Evolutionary conservation across 2,113 vertebrate species (phyloP).

Genomic region (Semicossyphus pulcher): DNA sequence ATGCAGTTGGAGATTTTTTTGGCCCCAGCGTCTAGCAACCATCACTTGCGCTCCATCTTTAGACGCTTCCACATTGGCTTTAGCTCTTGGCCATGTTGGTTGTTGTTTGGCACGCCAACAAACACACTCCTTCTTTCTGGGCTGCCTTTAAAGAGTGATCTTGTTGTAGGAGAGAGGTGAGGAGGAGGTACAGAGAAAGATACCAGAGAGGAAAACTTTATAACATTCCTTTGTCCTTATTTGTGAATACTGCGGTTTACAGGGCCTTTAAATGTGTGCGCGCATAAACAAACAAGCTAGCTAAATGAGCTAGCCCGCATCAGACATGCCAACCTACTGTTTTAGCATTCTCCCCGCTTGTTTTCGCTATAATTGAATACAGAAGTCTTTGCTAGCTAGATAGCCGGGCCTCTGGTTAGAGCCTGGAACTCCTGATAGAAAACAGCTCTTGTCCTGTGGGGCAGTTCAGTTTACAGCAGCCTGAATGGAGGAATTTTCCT

Average conservation of each 20-base stretch:
- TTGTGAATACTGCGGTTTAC: constrained; percentile 30
- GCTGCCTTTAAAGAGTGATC: constrained; percentile 28
- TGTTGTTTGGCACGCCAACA: constrained; percentile 44
- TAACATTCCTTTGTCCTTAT: constrained; percentile 40
- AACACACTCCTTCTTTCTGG: constrained; percentile 31
- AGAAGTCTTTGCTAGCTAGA: constrained; percentile 60
- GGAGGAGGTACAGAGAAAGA: constrained; percentile 34
- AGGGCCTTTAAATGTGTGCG: constrained; percentile 14
- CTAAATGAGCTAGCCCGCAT: constrained; percentile 32
- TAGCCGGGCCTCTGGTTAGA: constrained; percentile 62
- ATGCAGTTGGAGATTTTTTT: constrained; percentile 3
- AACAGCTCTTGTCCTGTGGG: constrained; percentile 71
- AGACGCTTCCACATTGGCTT: constrained; percentile 47
- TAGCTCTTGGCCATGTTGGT: constrained; percentile 35
- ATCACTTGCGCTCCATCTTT: constrained; percentile 34
- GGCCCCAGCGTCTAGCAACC: constrained; percentile 29
- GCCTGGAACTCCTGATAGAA: constrained; percentile 72
- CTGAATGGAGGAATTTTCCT: constrained; percentile 55
- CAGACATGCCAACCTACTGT: constrained; percentile 63
- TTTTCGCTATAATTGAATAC: constrained; percentile 73
- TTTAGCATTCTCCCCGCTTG: constrained; percentile 57
- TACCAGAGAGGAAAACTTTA: constrained; percentile 34
- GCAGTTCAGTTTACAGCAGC: constrained; percentile 63
- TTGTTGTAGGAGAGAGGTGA: constrained; percentile 66
- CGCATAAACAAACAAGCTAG: constrained; percentile 22